Percentiles rank a stretch among this genome's conserved stretches.
Conservation (phyloP, 2,888 invertebrate genomes). For the Nemapogon koenigi region DNA sequence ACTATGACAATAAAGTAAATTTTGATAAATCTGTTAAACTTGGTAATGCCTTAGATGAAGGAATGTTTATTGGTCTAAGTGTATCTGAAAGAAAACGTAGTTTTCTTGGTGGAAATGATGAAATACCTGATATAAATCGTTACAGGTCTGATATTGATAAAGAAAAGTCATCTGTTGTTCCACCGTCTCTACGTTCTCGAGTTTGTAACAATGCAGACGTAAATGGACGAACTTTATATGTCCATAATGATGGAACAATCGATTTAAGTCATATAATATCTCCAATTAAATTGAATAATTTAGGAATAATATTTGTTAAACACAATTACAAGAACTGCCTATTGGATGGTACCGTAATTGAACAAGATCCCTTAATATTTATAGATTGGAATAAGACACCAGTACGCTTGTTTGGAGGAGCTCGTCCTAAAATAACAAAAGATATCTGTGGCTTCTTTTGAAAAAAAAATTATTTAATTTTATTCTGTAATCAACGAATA, state of each 20-base stretch:
- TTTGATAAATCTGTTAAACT: conserved; percentile 46
- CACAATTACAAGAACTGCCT: conserved; percentile 49
- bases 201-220: conserved; percentile 42
- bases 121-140: conserved; percentile 41
- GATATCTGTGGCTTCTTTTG: conserved; percentile 64
- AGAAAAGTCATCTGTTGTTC: conserved; percentile 19
- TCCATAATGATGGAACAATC: too few species aligned
- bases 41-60: conserved; percentile 48
- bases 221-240: conserved; percentile 34
- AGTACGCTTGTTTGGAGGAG: conserved; percentile 72
- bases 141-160: conserved; percentile 37
- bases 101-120: conserved; percentile 40
- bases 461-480: too few species aligned
- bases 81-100: conserved; percentile 35
- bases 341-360: conserved; percentile 29
- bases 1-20: conserved; percentile 18
- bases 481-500: too few species aligned
- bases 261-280: too few species aligned
- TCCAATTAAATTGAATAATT: conserved; percentile 34
- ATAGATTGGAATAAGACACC: conserved; percentile 73
- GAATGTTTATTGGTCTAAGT: conserved; percentile 29
- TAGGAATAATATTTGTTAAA: conserved; percentile 39
- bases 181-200: conserved; percentile 31
- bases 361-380: conserved; percentile 33
- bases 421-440: conserved; percentile 62